Conservation (phyloP, 2,797 vertebrate species). For the Heliangelus exortis region DNA sequence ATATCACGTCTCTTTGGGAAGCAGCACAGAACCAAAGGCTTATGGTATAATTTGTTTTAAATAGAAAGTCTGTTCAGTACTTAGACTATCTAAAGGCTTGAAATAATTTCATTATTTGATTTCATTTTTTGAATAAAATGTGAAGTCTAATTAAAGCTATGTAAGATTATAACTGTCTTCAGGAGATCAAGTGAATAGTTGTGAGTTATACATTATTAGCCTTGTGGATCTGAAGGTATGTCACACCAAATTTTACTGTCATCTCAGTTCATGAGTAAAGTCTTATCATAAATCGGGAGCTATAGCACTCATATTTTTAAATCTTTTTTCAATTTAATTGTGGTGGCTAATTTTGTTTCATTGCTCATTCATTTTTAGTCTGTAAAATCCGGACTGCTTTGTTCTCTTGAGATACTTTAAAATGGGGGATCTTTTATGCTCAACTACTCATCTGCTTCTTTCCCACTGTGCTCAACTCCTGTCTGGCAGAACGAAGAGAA, state of each 20-base stretch:
- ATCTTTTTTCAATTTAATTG: neutral
- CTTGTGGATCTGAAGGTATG: neutral
- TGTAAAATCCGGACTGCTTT: neutral
- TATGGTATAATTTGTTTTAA: slow-evolving; percentile 59
- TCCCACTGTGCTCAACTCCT: neutral
- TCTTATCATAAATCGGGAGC: neutral
- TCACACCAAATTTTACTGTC: neutral
- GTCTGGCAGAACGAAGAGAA: neutral
- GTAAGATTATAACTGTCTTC: slow-evolving; percentile 29
- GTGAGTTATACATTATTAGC: neutral
- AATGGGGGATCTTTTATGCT: neutral
- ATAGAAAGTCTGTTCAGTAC: neutral
- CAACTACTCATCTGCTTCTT: neutral
- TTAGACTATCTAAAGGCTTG: slow-evolving; percentile 32
- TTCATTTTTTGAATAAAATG: slow-evolving; percentile 31
- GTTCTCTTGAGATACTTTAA: neutral
- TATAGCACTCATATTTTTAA: neutral
- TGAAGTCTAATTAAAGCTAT: slow-evolving; percentile 49
- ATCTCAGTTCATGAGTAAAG: neutral
- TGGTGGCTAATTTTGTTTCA: neutral
- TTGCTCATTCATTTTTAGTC: neutral
- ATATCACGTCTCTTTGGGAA: slow-evolving; percentile 16
- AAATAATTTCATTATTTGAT: slow-evolving; percentile 36
- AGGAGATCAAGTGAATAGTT: neutral
- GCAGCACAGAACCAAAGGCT: slow-evolving; percentile 5